Conservation (phyloP, 30 jellyfish, hydroid and myxozoan species). For the Cassiopea andromeda region DNA sequence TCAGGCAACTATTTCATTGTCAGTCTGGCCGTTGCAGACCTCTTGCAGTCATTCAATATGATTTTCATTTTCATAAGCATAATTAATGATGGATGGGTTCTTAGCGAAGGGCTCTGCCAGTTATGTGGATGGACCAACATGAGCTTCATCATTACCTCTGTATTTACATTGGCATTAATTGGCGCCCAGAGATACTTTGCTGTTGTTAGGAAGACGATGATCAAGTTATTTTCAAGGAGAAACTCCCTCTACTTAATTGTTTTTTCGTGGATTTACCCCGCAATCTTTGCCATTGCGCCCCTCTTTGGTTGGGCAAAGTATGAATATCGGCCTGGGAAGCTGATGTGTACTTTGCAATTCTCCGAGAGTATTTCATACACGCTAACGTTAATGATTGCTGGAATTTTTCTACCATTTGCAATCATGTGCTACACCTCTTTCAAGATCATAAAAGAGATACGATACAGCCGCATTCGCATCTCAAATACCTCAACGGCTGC, state of each 20-base stretch:
- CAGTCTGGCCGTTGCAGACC: slow-evolving; percentile 75
- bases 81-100: slow-evolving; percentile 53
- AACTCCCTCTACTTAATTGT: slow-evolving; percentile 31
- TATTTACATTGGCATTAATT: slow-evolving; percentile 49
- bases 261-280: slow-evolving; percentile 68
- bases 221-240: slow-evolving; percentile 33
- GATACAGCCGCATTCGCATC: slow-evolving; percentile 61
- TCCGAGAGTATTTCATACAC: slow-evolving; percentile 65
- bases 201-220: slow-evolving; percentile 40
- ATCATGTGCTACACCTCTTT: slow-evolving; percentile 65
- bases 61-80: slow-evolving; percentile 53
- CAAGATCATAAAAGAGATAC: slow-evolving; percentile 51
- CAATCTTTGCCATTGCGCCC: slow-evolving; percentile 66
- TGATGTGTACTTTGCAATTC: slow-evolving; percentile 74
- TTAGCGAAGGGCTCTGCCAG: slow-evolving; percentile 60
- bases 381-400: slow-evolving; percentile 34
- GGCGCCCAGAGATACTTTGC: slow-evolving; percentile 59
- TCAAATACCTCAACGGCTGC: slow-evolving; percentile 37
- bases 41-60: slow-evolving; percentile 64
- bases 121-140: slow-evolving; percentile 73
- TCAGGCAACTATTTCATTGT: slow-evolving; percentile 58
- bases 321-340: slow-evolving; percentile 79
- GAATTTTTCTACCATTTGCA: slow-evolving; percentile 43
- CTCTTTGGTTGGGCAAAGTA: slow-evolving; percentile 74
- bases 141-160: slow-evolving; percentile 69